These are phyloP conservation scores for Calypte anna DNA, from an alignment of 2,113 vertebrate genomes.

Conservation along the genomic window DNA sequence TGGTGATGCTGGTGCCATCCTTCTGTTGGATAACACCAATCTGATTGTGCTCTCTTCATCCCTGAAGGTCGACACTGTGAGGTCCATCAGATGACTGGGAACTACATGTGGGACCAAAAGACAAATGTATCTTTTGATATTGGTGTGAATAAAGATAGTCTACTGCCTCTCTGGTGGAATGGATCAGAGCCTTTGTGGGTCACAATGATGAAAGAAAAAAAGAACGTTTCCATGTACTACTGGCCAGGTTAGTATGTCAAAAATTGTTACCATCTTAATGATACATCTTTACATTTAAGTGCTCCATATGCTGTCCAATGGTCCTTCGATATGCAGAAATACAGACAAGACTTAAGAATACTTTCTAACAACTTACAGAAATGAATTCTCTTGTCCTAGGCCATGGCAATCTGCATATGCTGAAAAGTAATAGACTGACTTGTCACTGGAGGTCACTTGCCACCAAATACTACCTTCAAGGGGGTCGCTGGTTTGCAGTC, in stretches of 20 bases:
- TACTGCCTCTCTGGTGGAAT: conserved; percentile 91
- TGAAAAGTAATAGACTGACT: not conserved
- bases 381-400: not conserved
- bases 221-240: conserved; percentile 91
- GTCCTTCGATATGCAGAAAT: not conserved
- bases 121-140: conserved; percentile 88
- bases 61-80: conserved; percentile 87
- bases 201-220: conserved; percentile 87
- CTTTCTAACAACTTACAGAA: not conserved
- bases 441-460: not conserved
- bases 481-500: not conserved
- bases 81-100: conserved; percentile 92
- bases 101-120: conserved; percentile 93
- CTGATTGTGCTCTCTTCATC: not conserved
- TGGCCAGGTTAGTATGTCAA: conserved; percentile 88
- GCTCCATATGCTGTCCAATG: not conserved
- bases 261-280: not conserved
- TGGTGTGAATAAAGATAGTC: conserved; percentile 88
- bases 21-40: not conserved
- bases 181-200: conserved; percentile 95
- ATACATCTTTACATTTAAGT: not conserved
- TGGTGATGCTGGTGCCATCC: not conserved
- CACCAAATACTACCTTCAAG: not conserved
- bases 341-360: not conserved
- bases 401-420: not conserved